Base-by-base conservation (phyloP, 2,113 vertebrate genomes). In the Microtus pennsylvanicus region DNA sequence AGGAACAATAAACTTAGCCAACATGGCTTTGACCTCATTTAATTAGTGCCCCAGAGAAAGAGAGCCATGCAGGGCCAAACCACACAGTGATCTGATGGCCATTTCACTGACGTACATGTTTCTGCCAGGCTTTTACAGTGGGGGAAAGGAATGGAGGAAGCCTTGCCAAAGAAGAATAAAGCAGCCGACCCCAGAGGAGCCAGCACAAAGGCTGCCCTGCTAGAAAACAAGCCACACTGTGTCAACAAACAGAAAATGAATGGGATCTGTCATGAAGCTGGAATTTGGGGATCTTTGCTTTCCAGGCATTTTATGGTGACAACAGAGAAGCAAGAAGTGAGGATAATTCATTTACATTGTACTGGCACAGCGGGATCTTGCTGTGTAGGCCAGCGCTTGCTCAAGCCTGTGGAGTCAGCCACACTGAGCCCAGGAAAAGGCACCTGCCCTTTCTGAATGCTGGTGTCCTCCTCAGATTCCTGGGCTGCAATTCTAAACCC, bases 161-260 rank as follows among this genome's bases (percentile, higher is more conserved):
- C 55, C 77, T 58, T 97, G 97, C 97, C 97, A 98, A 92, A 92
- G 77, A 89, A 30, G 77, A 94, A 94, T 92, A 96, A 97, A 93
- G 61, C 88, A 50, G 35, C 21, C 0, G 1, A 52, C 76, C 93
- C 90, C 88, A 19, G 87, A 95, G 94, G 92, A 92, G 72, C 90
- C 82, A 17, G 77, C 86, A 97, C 97, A 96, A 97, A 81, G 94
- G 74, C 75, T 58, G 89, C 38, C 0, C 93, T 55, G 86, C 91
- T 91, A 69, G 94, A 72, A 94, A 97, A 92, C 95, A 95, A 94
- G 91, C 70, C 50, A 50, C 35, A 81, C 14, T 0, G 63, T 89
- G 94, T 96, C 97, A 89, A 94, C 97, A 93, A 90, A 93, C 94
- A 87, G 96, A 94, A 92, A 88, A 97, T 95, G 95, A 96, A 97